Percentiles rank a stretch among this genome's conserved stretches.
Evolutionary conservation across 1,140 invertebrate genomes (phyloP).

Genomic region (Plodia interpunctella): DNA sequence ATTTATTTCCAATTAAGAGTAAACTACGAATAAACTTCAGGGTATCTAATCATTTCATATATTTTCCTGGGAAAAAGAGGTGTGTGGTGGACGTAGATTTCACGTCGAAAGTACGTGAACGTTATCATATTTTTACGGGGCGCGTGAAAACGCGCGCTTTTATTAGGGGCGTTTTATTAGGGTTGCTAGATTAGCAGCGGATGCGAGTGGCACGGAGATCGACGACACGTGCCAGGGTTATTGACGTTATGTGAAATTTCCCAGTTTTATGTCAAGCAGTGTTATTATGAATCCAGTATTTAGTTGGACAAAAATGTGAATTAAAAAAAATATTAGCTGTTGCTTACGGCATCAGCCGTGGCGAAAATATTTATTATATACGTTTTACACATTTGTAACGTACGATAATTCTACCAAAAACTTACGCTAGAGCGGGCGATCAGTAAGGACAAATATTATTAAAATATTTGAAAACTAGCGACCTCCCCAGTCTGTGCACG

Average conservation of each 20-base stretch:
- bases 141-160: slow-evolving; percentile 67
- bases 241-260: not conserved
- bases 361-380: too few relatives aligned
- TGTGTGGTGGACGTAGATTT: slow-evolving; percentile 5
- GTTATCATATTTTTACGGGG: slow-evolving; percentile 73
- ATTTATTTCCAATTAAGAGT: too few relatives aligned
- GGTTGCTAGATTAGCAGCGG: slow-evolving; percentile 61
- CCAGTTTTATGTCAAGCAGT: not conserved
- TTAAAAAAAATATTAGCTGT: not conserved
- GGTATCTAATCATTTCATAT: not conserved
- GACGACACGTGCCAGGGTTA: not conserved
- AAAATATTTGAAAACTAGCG: too few relatives aligned
- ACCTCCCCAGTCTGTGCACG: too few relatives aligned
- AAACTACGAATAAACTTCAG: not conserved
- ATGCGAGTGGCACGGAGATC: slow-evolving; percentile 29
- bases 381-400: too few relatives aligned
- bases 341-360: too few relatives aligned
- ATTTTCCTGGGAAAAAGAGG: not conserved
- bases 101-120: slow-evolving; percentile 49
- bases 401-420: too few relatives aligned
- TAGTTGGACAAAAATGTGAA: not conserved
- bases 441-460: too few relatives aligned
- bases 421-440: too few relatives aligned
- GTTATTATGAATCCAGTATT: not conserved
- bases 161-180: slow-evolving; percentile 70